Conservation (phyloP, 2,797 vertebrate species). For the Mycteria americana region DNA sequence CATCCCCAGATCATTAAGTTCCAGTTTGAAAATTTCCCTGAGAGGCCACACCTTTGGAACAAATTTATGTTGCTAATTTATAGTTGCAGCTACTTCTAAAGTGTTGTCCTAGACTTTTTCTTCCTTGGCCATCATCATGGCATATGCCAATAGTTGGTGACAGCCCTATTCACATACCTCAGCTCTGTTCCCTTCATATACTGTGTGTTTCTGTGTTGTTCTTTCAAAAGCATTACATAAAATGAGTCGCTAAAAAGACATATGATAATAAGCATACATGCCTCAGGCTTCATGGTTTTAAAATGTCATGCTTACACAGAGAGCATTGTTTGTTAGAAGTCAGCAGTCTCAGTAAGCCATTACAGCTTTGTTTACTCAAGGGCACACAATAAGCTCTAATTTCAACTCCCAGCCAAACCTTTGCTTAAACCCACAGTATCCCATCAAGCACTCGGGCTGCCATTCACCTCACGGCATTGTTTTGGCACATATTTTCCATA, state of each 20-base stretch:
- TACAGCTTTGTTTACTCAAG: conserved; percentile 30
- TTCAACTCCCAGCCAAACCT: conserved; percentile 2
- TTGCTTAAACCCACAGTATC: not conserved
- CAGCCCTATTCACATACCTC: not conserved
- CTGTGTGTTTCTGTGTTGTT: not conserved
- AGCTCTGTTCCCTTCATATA: not conserved
- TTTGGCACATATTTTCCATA: not conserved
- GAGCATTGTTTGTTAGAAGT: conserved; percentile 16
- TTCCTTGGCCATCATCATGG: not conserved
- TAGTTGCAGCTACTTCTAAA: not conserved
- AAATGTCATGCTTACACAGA: conserved; percentile 39
- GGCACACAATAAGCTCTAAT: not conserved
- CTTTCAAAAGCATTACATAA: not conserved
- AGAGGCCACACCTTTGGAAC: not conserved
- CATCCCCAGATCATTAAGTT: not conserved
- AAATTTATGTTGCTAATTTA: not conserved
- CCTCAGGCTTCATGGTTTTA: conserved; percentile 14
- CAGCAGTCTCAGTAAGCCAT: conserved; percentile 29
- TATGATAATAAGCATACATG: conserved; percentile 16
- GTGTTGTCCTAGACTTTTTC: not conserved
- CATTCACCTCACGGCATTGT: not conserved
- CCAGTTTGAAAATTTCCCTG: not conserved
- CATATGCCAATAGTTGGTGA: not conserved
- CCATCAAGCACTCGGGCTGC: not conserved
- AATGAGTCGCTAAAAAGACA: conserved; percentile 11